Conservation (phyloP, 1,140 invertebrate genomes). For the Megalopta genalis region DNA sequence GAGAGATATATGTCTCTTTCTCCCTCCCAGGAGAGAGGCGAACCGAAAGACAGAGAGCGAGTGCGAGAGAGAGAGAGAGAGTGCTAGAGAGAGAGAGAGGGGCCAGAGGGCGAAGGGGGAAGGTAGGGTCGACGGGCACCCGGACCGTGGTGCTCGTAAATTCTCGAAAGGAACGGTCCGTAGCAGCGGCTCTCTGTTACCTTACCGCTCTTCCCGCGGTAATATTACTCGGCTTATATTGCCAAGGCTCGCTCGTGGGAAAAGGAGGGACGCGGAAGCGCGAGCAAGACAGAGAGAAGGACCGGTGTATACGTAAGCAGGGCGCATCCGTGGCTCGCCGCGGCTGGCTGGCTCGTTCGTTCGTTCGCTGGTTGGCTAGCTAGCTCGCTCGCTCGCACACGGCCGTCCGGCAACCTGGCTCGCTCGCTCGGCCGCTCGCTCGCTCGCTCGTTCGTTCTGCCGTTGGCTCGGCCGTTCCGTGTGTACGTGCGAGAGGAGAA, state of each 20-base stretch:
- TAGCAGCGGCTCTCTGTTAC: conserved; percentile 65
- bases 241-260: conserved; percentile 49
- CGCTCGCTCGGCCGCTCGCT: conserved; percentile 24
- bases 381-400: conserved; percentile 14
- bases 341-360: conserved; percentile 44
- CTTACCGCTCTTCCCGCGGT: conserved; percentile 65
- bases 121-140: conserved; percentile 56
- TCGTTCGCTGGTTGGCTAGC: conserved; percentile 20
- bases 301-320: conserved; percentile 54
- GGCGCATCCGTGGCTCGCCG: conserved; percentile 55
- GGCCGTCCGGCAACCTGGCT: conserved; percentile 43
- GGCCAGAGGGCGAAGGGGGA: too few species aligned
- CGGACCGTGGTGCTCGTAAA: conserved; percentile 66
- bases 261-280: conserved; percentile 27
- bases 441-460: conserved; percentile 25
- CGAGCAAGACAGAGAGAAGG: conserved; percentile 37
- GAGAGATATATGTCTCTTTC: too few species aligned
- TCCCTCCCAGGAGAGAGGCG: not conserved
- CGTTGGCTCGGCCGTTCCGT: conserved; percentile 35
- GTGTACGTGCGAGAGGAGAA: conserved; percentile 53
- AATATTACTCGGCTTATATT: conserved; percentile 68
- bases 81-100: not conserved
- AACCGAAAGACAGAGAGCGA: conserved; percentile 29
- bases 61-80: too few species aligned
- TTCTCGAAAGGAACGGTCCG: conserved; percentile 66